Percentiles rank a stretch among this genome's conserved stretches.
phyloP scores from a whole-genome alignment of 2,888 invertebrate species.

The Synanthedon myopaeformis region DNA sequence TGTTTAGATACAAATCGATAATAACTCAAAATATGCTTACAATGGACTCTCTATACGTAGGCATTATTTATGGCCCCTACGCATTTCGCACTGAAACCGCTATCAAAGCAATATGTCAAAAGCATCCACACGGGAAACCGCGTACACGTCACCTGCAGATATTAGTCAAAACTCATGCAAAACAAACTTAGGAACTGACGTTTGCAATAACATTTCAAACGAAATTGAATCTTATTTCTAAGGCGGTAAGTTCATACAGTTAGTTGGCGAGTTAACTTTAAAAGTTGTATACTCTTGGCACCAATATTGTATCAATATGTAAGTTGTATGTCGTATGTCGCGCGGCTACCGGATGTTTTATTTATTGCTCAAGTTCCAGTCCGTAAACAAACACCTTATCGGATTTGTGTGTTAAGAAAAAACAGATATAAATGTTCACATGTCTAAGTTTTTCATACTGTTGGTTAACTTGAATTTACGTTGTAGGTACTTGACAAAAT shows the following conservation, averaged over 20 bases:
- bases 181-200: slow-evolving; percentile 22
- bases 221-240: slow-evolving; percentile 10
- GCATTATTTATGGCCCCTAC: slow-evolving; percentile 45
- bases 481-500: too few species aligned
- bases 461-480: too few species aligned
- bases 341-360: slow-evolving; percentile 24
- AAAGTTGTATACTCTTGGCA: slow-evolving; percentile 5
- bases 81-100: slow-evolving; percentile 40
- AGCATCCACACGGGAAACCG: slow-evolving; percentile 55
- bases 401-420: neutral
- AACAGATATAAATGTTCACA: neutral
- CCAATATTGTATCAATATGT: slow-evolving; percentile 53
- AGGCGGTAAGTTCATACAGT: neutral
- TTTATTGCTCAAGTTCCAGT: slow-evolving; percentile 3
- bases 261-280: neutral
- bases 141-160: slow-evolving; percentile 61
- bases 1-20: neutral
- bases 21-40: neutral
- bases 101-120: slow-evolving; percentile 64
- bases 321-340: slow-evolving; percentile 44
- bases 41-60: slow-evolving; percentile 9
- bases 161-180: slow-evolving; percentile 61
- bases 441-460: too few species aligned
- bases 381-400: slow-evolving; percentile 17
- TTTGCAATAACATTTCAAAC: slow-evolving; percentile 7